Conservation (phyloP, 2,888 invertebrate genomes). For the Melieria crassipennis region DNA sequence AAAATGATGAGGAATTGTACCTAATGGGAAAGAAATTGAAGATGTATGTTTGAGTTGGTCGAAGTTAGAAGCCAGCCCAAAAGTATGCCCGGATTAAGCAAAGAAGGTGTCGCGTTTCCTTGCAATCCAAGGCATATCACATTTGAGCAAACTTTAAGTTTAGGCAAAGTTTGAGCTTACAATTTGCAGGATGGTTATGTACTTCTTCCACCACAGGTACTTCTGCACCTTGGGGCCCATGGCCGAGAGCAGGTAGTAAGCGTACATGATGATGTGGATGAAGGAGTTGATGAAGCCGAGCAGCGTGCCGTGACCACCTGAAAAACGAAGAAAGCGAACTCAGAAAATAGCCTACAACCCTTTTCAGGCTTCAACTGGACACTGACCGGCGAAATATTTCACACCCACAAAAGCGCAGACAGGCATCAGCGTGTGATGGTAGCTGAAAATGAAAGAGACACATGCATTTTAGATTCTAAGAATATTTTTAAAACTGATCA, state of each 20-base stretch:
- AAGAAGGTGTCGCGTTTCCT: too few species aligned
- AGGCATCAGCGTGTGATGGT: slow-evolving; percentile 83
- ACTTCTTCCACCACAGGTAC: slow-evolving; percentile 94
- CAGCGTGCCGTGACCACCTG: slow-evolving; percentile 88
- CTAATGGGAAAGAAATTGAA: slow-evolving; percentile 65
- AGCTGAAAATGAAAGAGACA: slow-evolving; percentile 1
- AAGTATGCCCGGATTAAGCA: background rate
- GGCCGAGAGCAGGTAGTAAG: slow-evolving; percentile 88
- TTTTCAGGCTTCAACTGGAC: background rate
- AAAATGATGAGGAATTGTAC: slow-evolving; percentile 81
- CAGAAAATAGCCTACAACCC: background rate
- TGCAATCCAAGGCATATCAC: background rate
- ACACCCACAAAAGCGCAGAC: slow-evolving; percentile 74
- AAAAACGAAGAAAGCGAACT: slow-evolving; percentile 49
- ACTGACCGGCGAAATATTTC: slow-evolving; percentile 74
- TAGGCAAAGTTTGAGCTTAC: slow-evolving; percentile 66
- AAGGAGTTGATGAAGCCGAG: slow-evolving; percentile 88
- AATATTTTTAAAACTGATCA: background rate
- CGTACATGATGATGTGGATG: slow-evolving; percentile 92
- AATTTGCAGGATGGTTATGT: slow-evolving; percentile 87
- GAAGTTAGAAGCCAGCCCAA: background rate
- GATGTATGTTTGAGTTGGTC: background rate
- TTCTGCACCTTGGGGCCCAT: slow-evolving; percentile 89
- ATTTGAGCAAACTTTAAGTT: background rate
- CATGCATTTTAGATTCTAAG: background rate